Percentiles rank a stretch among this genome's conserved stretches.
phyloP scores from a whole-genome alignment of 2,888 invertebrate genomes.

The Xanthorhoe spadicearia region DNA sequence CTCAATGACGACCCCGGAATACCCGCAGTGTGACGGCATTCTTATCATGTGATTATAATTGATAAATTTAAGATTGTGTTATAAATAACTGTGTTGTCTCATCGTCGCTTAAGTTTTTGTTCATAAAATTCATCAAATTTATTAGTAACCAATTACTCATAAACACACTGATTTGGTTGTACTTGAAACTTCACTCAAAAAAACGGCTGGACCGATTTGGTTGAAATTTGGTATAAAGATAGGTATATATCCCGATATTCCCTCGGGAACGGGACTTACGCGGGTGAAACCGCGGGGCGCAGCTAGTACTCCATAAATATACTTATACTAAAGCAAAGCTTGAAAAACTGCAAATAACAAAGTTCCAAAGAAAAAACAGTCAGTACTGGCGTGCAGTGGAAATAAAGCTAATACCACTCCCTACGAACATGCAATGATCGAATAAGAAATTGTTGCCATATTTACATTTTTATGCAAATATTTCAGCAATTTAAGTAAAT shows the following conservation, averaged over 20 bases:
- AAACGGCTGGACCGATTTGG: no score
- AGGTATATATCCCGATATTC: no score
- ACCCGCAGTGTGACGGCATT: slow-evolving; percentile 49
- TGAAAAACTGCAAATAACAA: slow-evolving; percentile 4
- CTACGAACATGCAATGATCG: slow-evolving; percentile 19
- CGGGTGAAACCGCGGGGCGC: no score
- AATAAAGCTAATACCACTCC: slow-evolving; percentile 8
- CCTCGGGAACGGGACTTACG: no score
- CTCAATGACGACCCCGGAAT: slow-evolving; percentile 34
- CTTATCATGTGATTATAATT: slow-evolving; percentile 41
- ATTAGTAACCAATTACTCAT: no score
- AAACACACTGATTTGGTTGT: no score
- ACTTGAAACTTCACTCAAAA: no score
- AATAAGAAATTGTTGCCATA: slow-evolving; percentile 1
- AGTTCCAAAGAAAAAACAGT: background rate
- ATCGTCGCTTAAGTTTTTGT: no score
- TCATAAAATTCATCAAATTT: no score
- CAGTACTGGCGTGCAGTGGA: slow-evolving; percentile 14
- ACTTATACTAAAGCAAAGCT: background rate
- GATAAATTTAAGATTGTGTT: background rate
- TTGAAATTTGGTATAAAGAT: no score
- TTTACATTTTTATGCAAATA: slow-evolving; percentile 8
- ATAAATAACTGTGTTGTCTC: background rate
- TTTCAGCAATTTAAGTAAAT: slow-evolving; percentile 1
- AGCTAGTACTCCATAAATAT: no score